Base-by-base conservation (phyloP, 2,888 invertebrate species). In the Hoplodrina ambigua region DNA sequence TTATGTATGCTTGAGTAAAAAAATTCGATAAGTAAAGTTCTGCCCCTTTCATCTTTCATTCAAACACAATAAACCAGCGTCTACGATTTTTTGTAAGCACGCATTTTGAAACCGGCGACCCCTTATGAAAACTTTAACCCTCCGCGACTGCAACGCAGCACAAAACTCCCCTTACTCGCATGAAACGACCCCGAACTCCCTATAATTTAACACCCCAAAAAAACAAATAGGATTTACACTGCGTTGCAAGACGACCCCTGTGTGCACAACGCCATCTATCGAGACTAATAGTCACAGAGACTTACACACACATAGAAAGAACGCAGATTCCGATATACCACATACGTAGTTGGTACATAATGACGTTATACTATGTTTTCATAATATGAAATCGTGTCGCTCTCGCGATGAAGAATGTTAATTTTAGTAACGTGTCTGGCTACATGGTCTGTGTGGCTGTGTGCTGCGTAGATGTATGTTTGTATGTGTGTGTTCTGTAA, bases 301-400 rank as follows among this genome's bases (percentile, higher is more conserved):
- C 25, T 73, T 41, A 46, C 56, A 8, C 75, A 59, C 64, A 66
- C 69, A 56, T 64, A 33, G 33, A 49, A 54, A 25, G 37, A 58
- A 30, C 46, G 50, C 33, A n/a, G 37, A 73, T 17, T 53, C n/a
- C 20, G 46, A 52, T 71, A 49, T 19, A 50, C 73, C 50, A 72
- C 67, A 57, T 57, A 71, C 68, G 57, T 69, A 67, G 75, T 33
- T 37, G 50, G 49, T 68, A 81, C 54, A 69, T 72, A 67, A 68
- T 65, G 52, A 65, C 72, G 68, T 52, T 68, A 69, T 77, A 80
- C 75, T 82, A 80, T 85, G 90, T 90, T 90, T 91, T 90, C 90
- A 90, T 89, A 89, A 89, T 87, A 91, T 86, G 87, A 90, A 90
- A 90, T 87, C 87, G 86, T 79, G 73, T 81, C 76, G 83, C 76